These are phyloP conservation scores for Hemicordylus capensis DNA, from an alignment of 2,113 vertebrate species.

Conservation along the genomic window DNA sequence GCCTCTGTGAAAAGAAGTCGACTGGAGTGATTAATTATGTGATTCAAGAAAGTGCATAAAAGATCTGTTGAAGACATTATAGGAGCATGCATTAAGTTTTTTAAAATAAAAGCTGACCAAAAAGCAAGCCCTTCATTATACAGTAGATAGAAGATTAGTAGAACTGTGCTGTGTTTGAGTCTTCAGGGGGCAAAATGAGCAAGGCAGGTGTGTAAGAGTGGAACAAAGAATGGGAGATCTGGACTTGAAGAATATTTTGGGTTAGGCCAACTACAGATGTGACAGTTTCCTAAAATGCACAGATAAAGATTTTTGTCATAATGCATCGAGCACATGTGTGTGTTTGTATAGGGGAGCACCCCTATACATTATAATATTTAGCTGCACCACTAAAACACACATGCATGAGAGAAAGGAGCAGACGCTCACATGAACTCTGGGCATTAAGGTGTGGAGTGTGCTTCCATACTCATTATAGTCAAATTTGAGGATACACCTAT, in stretches of 20 bases:
- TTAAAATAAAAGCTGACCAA: constrained; percentile 4
- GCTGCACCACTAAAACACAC: not conserved
- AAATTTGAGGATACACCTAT: not conserved
- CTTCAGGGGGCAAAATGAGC: not conserved
- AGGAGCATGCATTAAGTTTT: constrained; percentile 15
- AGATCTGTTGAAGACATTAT: constrained; percentile 27
- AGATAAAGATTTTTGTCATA: not conserved
- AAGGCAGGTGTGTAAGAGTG: not conserved
- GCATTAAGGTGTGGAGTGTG: not conserved
- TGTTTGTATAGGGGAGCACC: no score
- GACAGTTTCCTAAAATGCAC: not conserved
- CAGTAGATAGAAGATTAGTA: not conserved
- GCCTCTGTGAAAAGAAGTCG: constrained; percentile 9
- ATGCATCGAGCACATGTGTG: no score
- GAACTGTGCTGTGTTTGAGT: not conserved
- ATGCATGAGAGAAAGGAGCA: not conserved
- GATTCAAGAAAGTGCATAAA: constrained; percentile 18
- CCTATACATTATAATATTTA: not conserved
- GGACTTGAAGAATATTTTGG: not conserved
- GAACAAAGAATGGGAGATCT: not conserved
- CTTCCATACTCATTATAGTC: not conserved
- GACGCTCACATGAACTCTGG: not conserved
- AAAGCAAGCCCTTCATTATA: not conserved
- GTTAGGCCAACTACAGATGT: not conserved
- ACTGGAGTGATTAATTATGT: constrained; percentile 31